Conservation (phyloP, 2,113 vertebrate species). For the Cettia cetti region DNA sequence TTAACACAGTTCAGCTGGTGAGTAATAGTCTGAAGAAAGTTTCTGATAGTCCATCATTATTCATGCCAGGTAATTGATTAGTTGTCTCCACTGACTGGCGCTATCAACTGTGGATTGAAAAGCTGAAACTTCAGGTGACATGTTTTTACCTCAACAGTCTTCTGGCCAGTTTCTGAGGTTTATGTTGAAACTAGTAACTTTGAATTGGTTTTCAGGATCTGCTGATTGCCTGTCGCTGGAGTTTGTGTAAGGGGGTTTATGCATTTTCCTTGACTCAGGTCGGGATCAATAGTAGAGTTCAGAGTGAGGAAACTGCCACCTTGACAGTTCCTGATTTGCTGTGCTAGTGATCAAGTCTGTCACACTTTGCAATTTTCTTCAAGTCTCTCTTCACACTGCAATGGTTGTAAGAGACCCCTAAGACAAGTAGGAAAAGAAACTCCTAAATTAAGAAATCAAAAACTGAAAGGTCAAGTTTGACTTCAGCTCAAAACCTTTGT, state of each 20-base stretch:
- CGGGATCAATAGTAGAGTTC: neutral
- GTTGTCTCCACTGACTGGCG: neutral
- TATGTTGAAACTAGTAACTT: neutral
- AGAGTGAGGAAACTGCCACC: neutral
- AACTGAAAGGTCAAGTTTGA: neutral
- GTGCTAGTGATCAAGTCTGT: neutral
- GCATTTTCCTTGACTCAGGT: neutral
- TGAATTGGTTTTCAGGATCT: neutral
- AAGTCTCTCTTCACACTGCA: neutral
- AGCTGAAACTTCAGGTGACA: neutral
- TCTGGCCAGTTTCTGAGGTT: neutral
- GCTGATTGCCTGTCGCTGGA: neutral
- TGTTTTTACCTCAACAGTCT: neutral
- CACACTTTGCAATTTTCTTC: neutral
- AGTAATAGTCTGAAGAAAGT: neutral
- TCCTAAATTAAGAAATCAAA: neutral
- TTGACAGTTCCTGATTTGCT: fast-evolving
- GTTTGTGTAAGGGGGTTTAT: neutral
- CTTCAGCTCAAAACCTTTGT: neutral
- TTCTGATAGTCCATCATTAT: neutral
- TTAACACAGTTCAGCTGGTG: neutral
- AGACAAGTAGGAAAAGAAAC: neutral
- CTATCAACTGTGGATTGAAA: neutral
- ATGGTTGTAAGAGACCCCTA: neutral
- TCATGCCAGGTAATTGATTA: neutral